phyloP scores from a whole-genome alignment of 2,888 invertebrate species.

The Drosophila tanythrix region DNA sequence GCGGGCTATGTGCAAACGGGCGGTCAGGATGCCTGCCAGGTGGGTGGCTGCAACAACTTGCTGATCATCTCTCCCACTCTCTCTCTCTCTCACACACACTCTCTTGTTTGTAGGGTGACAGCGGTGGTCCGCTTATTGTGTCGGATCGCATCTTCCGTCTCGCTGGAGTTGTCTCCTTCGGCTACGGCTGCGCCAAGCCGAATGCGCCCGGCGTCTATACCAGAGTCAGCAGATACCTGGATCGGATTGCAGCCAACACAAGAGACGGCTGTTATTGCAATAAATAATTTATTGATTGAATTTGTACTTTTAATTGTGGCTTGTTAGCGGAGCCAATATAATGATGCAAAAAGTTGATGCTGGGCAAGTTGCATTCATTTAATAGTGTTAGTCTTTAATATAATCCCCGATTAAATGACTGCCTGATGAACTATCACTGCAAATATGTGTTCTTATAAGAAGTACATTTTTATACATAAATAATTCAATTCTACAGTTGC shows the following conservation, averaged over 20 bases:
- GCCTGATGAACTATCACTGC: not conserved
- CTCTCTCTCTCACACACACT: not conserved
- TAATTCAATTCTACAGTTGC: not conserved
- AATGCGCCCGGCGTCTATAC: conserved; percentile 83
- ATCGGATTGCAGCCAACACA: conserved; percentile 82
- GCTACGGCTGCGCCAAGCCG: conserved; percentile 82
- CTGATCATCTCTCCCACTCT: not conserved
- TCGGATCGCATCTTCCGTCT: conserved; percentile 76
- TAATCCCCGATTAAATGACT: not conserved
- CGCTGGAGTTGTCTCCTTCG: conserved; percentile 83
- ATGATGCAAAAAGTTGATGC: not conserved
- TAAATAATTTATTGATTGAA: conserved; percentile 26
- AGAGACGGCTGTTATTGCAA: conserved; percentile 81
- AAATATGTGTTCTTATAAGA: not conserved
- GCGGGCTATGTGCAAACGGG: conserved; percentile 81
- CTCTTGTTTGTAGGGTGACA: conserved; percentile 80
- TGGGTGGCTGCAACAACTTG: conserved; percentile 40
- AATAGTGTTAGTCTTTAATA: not conserved
- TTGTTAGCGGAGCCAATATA: not conserved
- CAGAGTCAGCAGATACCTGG: conserved; percentile 80
- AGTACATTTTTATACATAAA: not conserved
- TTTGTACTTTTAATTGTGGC: not conserved
- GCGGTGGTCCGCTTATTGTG: conserved; percentile 83
- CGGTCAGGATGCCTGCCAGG: conserved; percentile 84
- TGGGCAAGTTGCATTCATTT: not conserved